Evolutionary conservation across 2,888 invertebrate genomes (phyloP).

Genomic region (Hedychridium roseum): DNA sequence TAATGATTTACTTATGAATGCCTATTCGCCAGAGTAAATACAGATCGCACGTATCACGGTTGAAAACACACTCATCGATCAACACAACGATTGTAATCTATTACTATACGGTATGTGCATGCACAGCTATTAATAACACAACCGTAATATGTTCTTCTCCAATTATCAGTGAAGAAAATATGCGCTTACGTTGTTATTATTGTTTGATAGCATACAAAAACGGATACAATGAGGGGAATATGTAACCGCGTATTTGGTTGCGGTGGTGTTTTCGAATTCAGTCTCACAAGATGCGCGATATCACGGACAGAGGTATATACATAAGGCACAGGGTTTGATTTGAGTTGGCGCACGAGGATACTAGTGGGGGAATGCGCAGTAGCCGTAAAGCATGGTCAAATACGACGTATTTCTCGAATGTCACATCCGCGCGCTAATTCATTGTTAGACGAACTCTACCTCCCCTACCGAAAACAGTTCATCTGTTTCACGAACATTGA

Average conservation of each 20-base stretch:
- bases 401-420: too few relatives aligned
- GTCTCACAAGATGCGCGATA: too few relatives aligned
- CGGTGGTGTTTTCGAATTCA: background rate
- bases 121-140: background rate
- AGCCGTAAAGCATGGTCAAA: too few relatives aligned
- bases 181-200: background rate
- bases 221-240: background rate
- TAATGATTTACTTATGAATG: slow-evolving; percentile 43
- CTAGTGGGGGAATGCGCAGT: too few relatives aligned
- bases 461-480: too few relatives aligned
- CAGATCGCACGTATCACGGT: slow-evolving; percentile 39
- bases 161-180: background rate
- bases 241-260: background rate
- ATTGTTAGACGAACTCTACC: too few relatives aligned
- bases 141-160: too few relatives aligned
- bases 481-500: too few relatives aligned
- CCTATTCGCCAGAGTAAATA: slow-evolving; percentile 27
- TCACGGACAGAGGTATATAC: too few relatives aligned
- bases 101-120: background rate
- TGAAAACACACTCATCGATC: slow-evolving; percentile 51
- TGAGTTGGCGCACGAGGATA: too few relatives aligned
- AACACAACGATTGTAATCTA: slow-evolving; percentile 28
- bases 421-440: too few relatives aligned
- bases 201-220: background rate
- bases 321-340: too few relatives aligned